A percentile compares a stretch with the other conserved stretches of the same genome.
Conservation (phyloP, 2,888 invertebrate genomes). For the Drosophila pegasa region DNA sequence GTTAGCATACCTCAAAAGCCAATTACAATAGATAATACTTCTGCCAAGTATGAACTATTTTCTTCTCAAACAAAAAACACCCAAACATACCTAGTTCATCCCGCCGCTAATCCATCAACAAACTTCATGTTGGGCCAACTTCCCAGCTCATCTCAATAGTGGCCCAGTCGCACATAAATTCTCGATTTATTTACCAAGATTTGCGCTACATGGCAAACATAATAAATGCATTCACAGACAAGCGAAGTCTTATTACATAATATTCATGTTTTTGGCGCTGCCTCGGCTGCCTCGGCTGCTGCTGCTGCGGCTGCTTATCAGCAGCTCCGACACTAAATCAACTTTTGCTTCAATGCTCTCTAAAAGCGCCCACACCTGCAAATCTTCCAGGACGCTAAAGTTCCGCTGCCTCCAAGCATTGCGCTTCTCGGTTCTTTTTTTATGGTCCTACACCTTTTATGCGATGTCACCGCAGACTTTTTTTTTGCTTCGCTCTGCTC, state of each 20-base stretch:
- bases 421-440: constrained; percentile 22
- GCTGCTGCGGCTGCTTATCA: constrained; percentile 57
- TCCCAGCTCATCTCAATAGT: not conserved
- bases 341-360: constrained; percentile 64
- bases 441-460: constrained; percentile 71
- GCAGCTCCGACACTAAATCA: constrained; percentile 66
- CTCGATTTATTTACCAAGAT: constrained; percentile 10
- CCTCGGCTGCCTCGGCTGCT: constrained; percentile 20
- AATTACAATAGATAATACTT: too few relatives aligned
- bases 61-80: too few relatives aligned
- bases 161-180: constrained; percentile 4
- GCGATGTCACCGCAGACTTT: constrained; percentile 67
- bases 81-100: too few relatives aligned
- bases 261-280: constrained; percentile 20
- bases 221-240: constrained; percentile 9
- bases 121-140: too few relatives aligned
- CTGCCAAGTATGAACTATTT: too few relatives aligned
- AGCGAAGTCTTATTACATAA: constrained; percentile 41
- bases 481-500: constrained; percentile 19
- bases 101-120: too few relatives aligned
- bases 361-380: constrained; percentile 1
- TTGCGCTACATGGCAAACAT: constrained; percentile 1
- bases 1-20: too few relatives aligned
- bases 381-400: constrained; percentile 15
- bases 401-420: constrained; percentile 22